These are phyloP conservation scores for Ornithorhynchus anatinus DNA, from an alignment of 2,113 vertebrate genomes.

Conservation along the genomic window DNA sequence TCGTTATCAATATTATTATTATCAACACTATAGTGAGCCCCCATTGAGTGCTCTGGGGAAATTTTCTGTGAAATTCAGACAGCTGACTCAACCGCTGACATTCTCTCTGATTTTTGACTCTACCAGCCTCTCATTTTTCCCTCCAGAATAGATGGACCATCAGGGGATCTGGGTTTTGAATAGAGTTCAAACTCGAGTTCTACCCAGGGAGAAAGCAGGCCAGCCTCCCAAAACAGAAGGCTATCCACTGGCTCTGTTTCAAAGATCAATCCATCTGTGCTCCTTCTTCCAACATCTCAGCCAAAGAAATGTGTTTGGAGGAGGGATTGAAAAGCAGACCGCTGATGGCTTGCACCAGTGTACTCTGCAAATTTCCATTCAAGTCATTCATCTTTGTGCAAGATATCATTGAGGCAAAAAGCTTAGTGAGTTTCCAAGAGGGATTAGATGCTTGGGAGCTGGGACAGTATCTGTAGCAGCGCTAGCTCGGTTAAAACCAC, in stretches of 20 bases:
- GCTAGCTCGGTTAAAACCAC: background rate
- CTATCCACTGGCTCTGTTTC: background rate
- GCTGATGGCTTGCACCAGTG: background rate
- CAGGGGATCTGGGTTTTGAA: too few species aligned
- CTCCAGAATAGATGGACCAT: too few species aligned
- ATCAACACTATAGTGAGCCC: too few species aligned
- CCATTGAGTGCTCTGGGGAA: too few species aligned
- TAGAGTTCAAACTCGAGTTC: background rate
- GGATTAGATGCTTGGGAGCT: background rate
- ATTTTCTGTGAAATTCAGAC: too few species aligned
- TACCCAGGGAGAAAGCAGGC: background rate
- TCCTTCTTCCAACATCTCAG: background rate
- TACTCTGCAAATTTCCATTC: background rate
- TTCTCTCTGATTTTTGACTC: too few species aligned
- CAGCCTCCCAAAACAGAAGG: background rate
- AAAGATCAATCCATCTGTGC: background rate
- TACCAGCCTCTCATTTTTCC: too few species aligned
- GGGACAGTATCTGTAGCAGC: background rate
- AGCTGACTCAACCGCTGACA: too few species aligned
- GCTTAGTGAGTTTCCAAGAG: background rate
- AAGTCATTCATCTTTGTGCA: background rate
- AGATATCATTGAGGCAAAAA: slow-evolving; percentile 11
- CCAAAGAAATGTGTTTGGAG: background rate
- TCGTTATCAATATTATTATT: too few species aligned
- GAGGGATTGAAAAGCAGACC: background rate